phyloP scores from a whole-genome alignment of 2,888 invertebrate genomes.

The Ectemnius cavifrons region DNA sequence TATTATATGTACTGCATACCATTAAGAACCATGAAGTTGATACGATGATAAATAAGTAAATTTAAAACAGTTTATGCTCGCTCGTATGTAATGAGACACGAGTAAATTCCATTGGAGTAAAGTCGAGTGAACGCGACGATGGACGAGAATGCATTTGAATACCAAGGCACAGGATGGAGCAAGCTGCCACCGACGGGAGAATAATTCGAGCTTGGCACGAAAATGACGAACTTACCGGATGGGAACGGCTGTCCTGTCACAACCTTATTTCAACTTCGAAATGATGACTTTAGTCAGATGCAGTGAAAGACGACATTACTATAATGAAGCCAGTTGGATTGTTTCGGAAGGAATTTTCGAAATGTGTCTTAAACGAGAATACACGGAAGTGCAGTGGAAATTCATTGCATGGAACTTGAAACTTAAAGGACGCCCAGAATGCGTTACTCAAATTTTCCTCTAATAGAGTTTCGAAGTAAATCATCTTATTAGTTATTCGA shows the following conservation, averaged over 20 bases:
- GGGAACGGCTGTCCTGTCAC: conserved; percentile 19
- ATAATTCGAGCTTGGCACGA: background rate
- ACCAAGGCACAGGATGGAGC: background rate
- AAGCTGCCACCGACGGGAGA: background rate
- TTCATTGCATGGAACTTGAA: too few species aligned
- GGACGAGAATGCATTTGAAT: background rate
- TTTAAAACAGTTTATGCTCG: too few species aligned
- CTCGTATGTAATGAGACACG: too few species aligned
- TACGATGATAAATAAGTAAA: too few species aligned
- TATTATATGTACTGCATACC: too few species aligned
- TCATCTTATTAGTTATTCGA: too few species aligned
- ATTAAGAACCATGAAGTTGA: too few species aligned
- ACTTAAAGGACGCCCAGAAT: too few species aligned
- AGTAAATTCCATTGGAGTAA: too few species aligned
- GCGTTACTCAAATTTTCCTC: too few species aligned
- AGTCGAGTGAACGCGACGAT: too few species aligned
- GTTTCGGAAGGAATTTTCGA: background rate
- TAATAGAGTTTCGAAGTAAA: too few species aligned
- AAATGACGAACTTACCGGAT: conserved; percentile 19
- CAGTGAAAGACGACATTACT: background rate
- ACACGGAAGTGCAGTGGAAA: background rate
- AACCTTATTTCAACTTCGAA: conserved; percentile 32
- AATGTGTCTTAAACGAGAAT: background rate
- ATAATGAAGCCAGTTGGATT: background rate
- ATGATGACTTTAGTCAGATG: conserved; percentile 17